These are phyloP conservation scores for Crotalus helleri DNA, from an alignment of 2,113 vertebrate genomes.

Conservation along the genomic window DNA sequence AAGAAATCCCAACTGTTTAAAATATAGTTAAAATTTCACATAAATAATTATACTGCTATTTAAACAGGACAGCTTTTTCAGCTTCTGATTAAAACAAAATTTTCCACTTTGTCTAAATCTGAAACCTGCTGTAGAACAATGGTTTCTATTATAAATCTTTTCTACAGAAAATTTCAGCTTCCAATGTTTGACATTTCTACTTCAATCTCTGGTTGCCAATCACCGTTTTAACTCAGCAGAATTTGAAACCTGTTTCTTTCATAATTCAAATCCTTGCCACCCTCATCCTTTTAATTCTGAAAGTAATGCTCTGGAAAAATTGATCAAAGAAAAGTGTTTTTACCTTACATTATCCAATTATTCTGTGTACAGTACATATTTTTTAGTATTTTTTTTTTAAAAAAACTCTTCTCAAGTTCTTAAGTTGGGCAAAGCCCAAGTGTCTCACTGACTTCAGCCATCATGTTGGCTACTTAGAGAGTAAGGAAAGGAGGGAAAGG, in stretches of 20 bases:
- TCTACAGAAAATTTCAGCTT: neutral
- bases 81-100: neutral
- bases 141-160: neutral
- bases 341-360: neutral
- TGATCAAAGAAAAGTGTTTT: neutral
- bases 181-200: neutral
- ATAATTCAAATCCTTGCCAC: neutral
- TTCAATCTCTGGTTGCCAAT: neutral
- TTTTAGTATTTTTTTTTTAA: neutral
- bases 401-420: neutral
- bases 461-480: neutral
- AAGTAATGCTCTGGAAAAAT: neutral
- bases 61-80: neutral
- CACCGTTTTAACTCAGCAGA: neutral
- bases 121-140: neutral
- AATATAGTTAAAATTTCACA: neutral
- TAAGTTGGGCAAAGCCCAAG: neutral
- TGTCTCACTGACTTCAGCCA: neutral
- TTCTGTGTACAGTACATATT: neutral
- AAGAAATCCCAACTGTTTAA: neutral
- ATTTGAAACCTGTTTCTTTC: neutral
- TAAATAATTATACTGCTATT: neutral
- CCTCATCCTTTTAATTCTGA: too few relatives aligned
- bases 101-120: neutral
- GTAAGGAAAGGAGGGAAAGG: neutral